These are phyloP conservation scores for Melanocharis versteri DNA, from an alignment of 2,113 vertebrate genomes.

Conservation along the genomic window DNA sequence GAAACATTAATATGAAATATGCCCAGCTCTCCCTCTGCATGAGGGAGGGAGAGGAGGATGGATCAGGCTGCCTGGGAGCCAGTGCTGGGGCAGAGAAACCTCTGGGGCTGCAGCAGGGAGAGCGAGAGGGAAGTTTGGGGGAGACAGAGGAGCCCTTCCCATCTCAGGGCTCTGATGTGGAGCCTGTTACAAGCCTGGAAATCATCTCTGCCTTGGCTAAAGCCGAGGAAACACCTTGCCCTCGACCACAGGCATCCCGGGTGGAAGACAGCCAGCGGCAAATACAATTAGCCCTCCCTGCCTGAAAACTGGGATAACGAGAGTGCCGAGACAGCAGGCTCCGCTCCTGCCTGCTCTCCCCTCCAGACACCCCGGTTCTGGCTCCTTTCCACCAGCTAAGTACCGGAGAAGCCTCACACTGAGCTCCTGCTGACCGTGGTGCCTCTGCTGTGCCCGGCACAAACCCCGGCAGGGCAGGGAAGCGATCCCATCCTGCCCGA, in stretches of 20 bases:
- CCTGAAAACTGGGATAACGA: not conserved
- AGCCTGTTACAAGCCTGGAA: not conserved
- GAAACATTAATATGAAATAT: not conserved
- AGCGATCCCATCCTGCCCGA: rapidly evolving
- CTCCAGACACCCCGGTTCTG: not conserved
- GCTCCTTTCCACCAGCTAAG: not conserved
- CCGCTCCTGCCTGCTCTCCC: not conserved
- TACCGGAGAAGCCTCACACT: rapidly evolving
- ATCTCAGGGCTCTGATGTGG: not conserved
- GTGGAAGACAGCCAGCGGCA: not conserved
- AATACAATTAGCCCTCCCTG: not conserved
- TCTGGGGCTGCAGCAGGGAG: not conserved
- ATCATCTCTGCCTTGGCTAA: not conserved
- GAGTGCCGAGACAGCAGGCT: not conserved
- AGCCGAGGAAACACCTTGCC: slow-evolving; percentile 47
- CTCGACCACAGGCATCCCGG: not conserved
- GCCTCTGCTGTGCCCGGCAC: not conserved
- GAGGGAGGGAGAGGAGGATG: not conserved
- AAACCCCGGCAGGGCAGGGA: rapidly evolving
- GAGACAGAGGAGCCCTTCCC: not conserved
- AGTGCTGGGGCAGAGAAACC: not conserved
- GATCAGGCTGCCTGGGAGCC: not conserved
- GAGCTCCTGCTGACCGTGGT: not conserved
- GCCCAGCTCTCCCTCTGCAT: not conserved
- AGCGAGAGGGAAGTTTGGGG: rapidly evolving